Conservation (phyloP, 92 coral and sea anemone genomes). For the Palythoa grandiflora region DNA sequence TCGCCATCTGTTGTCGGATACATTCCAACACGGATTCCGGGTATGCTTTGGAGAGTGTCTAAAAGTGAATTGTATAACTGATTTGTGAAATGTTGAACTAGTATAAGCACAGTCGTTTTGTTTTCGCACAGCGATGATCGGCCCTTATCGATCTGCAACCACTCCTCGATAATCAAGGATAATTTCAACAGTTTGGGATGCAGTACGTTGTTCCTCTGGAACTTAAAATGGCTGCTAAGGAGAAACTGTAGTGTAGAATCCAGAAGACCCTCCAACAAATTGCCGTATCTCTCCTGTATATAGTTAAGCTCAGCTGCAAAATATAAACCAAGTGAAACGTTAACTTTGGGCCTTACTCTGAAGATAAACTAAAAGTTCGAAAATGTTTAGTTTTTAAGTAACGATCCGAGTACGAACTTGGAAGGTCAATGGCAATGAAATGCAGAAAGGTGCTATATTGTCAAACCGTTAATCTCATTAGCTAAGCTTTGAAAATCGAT, state of each 20-base stretch:
- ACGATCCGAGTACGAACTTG: too few relatives aligned
- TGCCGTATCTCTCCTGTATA: constrained; percentile 69
- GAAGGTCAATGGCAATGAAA: too few relatives aligned
- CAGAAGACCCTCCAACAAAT: constrained; percentile 67
- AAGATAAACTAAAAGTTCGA: too few relatives aligned
- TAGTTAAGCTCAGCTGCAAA: constrained; percentile 76
- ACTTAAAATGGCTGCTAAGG: constrained; percentile 73
- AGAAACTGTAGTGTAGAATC: constrained; percentile 78
- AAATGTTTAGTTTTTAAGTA: too few relatives aligned
- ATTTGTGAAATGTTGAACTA: constrained; percentile 53
- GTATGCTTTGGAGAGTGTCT: constrained; percentile 55
- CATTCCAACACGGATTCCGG: constrained; percentile 43
- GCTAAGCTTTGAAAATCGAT: too few relatives aligned
- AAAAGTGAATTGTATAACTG: constrained; percentile 42
- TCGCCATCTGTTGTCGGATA: constrained; percentile 27
- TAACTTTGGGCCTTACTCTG: background rate
- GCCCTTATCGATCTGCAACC: constrained; percentile 42
- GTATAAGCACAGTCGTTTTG: constrained; percentile 37
- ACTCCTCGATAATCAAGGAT: constrained; percentile 42
- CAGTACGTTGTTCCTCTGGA: constrained; percentile 67
- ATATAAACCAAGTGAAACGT: background rate
- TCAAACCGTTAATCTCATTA: too few relatives aligned
- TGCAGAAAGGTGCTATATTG: too few relatives aligned
- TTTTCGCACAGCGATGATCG: constrained; percentile 31
- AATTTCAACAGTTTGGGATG: constrained; percentile 87